phyloP scores from a whole-genome alignment of 2,888 invertebrate genomes.

The Atrina japonica region DNA sequence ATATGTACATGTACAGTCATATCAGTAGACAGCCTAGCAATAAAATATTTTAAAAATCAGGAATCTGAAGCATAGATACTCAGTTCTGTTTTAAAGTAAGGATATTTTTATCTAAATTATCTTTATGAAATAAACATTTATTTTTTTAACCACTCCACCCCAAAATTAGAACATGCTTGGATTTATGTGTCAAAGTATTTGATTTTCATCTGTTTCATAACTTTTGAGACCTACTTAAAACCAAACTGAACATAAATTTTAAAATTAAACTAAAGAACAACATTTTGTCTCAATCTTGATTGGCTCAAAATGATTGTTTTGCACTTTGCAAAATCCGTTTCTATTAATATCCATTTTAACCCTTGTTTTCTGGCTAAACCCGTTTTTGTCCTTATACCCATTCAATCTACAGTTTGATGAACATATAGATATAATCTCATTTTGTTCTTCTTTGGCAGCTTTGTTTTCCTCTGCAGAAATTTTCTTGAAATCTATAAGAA shows the following conservation, averaged over 20 bases:
- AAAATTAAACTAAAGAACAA: constrained; percentile 69
- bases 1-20: too few species aligned
- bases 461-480: constrained; percentile 49
- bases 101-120: too few species aligned
- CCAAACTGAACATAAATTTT: not conserved
- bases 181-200: too few species aligned
- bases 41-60: too few species aligned
- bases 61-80: too few species aligned
- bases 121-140: too few species aligned
- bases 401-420: constrained; percentile 54
- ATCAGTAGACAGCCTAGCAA: too few species aligned
- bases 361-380: constrained; percentile 37
- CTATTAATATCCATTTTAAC: constrained; percentile 68
- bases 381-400: constrained; percentile 41
- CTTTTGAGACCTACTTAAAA: too few species aligned
- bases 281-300: constrained; percentile 70
- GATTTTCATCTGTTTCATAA: too few species aligned
- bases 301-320: constrained; percentile 46
- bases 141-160: too few species aligned
- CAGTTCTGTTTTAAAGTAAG: too few species aligned
- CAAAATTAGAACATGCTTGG: too few species aligned
- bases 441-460: constrained; percentile 18
- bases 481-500: constrained; percentile 48
- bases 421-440: constrained; percentile 51
- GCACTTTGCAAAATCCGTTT: constrained; percentile 62